Base-by-base conservation (phyloP, 2,113 vertebrate species). In the Sturnira hondurensis region DNA sequence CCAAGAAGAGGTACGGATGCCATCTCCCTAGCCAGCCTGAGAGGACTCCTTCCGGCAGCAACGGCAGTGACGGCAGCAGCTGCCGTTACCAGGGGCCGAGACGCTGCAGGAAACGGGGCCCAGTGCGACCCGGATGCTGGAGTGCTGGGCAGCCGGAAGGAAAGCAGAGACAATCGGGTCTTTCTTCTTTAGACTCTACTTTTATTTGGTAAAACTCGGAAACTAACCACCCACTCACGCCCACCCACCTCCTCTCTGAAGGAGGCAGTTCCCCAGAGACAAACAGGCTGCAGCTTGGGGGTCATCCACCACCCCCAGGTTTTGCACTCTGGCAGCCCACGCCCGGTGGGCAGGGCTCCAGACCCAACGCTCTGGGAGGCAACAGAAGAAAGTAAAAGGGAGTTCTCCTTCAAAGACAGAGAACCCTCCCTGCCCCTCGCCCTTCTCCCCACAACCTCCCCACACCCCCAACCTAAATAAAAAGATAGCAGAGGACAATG, bases 141-240 rank as follows among this genome's bases (percentile, higher is more conserved):
- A n/a, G 1, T 71, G 63, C 47, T 26, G 8, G 38, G 26, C 54
- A 7, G 36, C 4, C 0, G 54, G 54, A 87, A 74, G 73, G 68
- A 95, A 28, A 71, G 26, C 47, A 70, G 54, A 38, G 88, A 81
- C 50, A 26, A 83, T 58, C 1, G 0, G 31, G 81, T 38, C 68
- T 76, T 97, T 97, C 96, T 94, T 98, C 97, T 97, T 95, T 95
- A 97, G 97, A 97, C 96, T 96, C 97, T 99, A 98, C 98, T 99
- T 99, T 99, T 99, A 99, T 99, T 99, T 98, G 98, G 98, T 98
- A 98, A 98, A 98, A 98, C 97, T 98, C 97, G 65, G 86, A 98
- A 98, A 97, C 88, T 98, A 97, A 86, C 96, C 96, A 97, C 91
- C 95, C 97, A 86, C 92, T 61, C 94, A 95, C 88, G 71, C 26